Conservation (phyloP, 2,797 vertebrate genomes). For the Phaenicophaeus curvirostris region DNA sequence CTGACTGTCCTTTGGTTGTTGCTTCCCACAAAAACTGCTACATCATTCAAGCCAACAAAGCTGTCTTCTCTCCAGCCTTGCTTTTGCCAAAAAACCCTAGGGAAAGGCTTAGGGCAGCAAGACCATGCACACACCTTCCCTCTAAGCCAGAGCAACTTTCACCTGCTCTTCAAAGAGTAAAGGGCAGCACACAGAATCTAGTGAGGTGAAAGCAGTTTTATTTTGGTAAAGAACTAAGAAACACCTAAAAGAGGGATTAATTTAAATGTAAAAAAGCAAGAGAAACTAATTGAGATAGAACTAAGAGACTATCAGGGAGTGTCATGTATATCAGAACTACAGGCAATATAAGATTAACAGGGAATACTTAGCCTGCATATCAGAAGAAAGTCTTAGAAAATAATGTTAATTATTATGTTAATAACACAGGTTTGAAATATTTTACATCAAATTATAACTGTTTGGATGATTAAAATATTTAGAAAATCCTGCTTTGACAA, state of each 20-base stretch:
- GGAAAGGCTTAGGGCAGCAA: accelerated
- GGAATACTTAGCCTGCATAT: not conserved
- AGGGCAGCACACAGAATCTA: not conserved
- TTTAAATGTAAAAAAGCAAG: not conserved
- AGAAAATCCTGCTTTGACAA: not conserved
- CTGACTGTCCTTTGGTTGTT: not conserved
- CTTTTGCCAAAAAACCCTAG: not conserved
- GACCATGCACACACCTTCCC: accelerated
- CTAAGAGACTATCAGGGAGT: not conserved
- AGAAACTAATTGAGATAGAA: not conserved
- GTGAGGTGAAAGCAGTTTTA: not conserved
- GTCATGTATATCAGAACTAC: accelerated
- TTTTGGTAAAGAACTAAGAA: not conserved
- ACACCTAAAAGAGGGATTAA: not conserved
- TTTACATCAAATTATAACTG: not conserved
- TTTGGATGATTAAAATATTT: not conserved
- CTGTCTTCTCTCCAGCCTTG: not conserved
- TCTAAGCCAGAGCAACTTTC: not conserved
- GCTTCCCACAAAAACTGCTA: not conserved
- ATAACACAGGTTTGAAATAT: not conserved
- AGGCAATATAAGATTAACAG: not conserved
- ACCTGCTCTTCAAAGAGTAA: not conserved
- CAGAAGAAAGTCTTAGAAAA: not conserved
- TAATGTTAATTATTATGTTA: not conserved
- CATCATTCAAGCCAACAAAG: not conserved